Evolutionary conservation across 2,113 vertebrate species (phyloP), one percentile per base, ranked within the genome.

Genomic region (Gallinago undulata): DNA sequence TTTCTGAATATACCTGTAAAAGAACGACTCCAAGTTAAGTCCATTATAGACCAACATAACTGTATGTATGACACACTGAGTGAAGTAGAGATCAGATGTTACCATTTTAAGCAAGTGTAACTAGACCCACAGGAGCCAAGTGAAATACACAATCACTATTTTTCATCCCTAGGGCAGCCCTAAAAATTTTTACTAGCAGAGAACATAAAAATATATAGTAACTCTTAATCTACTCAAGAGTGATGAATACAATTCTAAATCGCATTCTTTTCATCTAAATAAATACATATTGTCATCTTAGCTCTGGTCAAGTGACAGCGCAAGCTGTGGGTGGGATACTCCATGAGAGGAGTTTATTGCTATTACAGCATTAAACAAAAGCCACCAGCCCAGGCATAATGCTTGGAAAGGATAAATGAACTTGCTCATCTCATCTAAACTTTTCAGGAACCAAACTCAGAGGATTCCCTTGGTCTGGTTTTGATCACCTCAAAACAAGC

Each of bases 1-100:
- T 17, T 85, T 69, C 82, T 77, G 47, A 33, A 53, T 13, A 50
- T 19, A 69, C 5, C 15, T 24, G 35, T 56, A 16, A 18, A 85
- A 55, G 7, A 73, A 50, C 13, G 55, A 74, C 92, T 59, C 25
- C 43, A 50, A 74, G 2, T 23, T 27, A 85, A 67, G 16, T 67
- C 75, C 30, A 3, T 41, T 62, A 35, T 0, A 6, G 2, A 72
- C 28, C 22, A 82, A 48, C 2, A 72, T 5, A 51, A 7, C n/a
- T 18, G 1, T 39, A 21, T 60, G 48, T 64, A 31, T 86, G 22
- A 75, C 13, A 11, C 11, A 27, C 1, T 43, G 11, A 19, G 17
- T 53, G 16, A 80, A 67, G 18, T 4, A 87, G 23, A 70, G 7
- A 69, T 66, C 57, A 62, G 51, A 56, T 16, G 14, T 27, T n/a